phyloP scores from a whole-genome alignment of 2,113 vertebrate genomes.

The Oncorhynchus masou region DNA sequence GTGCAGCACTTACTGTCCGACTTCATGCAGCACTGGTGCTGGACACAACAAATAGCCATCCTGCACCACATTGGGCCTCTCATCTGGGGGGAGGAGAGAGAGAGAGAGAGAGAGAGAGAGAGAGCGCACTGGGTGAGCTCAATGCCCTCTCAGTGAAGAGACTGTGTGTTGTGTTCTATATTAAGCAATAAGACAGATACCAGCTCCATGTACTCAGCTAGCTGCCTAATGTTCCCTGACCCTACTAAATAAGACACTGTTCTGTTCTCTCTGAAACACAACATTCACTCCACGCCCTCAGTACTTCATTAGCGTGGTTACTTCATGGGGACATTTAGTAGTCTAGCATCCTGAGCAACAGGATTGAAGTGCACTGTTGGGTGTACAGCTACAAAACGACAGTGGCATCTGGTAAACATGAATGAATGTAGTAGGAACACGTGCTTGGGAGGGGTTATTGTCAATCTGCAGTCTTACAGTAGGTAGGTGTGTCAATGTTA shows the following conservation, averaged over 20 bases:
- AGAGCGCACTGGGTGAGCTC: neutral
- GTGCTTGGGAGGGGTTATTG: too few relatives aligned
- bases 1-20: constrained; percentile 85
- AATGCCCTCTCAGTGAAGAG: constrained; percentile 16
- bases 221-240: constrained; percentile 56
- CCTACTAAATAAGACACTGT: constrained; percentile 46
- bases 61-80: constrained; percentile 77
- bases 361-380: too few relatives aligned
- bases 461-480: too few relatives aligned
- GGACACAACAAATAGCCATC: constrained; percentile 85
- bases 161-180: constrained; percentile 36
- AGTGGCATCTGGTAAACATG: too few relatives aligned
- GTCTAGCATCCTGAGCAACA: too few relatives aligned
- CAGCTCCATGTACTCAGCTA: constrained; percentile 12
- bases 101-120: neutral
- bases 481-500: neutral
- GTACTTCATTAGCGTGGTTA: neutral
- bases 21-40: constrained; percentile 80
- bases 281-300: neutral
- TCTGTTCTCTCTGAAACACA: neutral
- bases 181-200: constrained; percentile 42
- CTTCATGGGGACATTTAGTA: neutral
- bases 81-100: constrained; percentile 71
- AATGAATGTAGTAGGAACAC: too few relatives aligned
- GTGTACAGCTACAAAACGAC: too few relatives aligned